These are phyloP conservation scores for Vanessa cardui DNA, from an alignment of 2,888 invertebrate genomes.

Conservation along the genomic window DNA sequence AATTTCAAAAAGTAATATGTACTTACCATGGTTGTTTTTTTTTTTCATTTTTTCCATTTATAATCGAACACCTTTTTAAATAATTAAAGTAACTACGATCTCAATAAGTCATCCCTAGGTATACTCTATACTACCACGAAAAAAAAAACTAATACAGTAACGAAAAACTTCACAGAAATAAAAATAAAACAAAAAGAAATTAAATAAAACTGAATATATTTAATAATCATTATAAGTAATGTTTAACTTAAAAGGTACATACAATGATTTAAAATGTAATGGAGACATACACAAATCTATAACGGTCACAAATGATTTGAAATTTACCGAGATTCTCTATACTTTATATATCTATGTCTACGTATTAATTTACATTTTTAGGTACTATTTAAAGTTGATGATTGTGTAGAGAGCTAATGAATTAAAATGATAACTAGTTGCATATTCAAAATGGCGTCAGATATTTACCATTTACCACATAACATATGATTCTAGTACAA, in stretches of 20 bases:
- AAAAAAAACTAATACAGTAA: slow-evolving; percentile 37
- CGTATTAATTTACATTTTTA: slow-evolving; percentile 50
- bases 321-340: slow-evolving; percentile 78
- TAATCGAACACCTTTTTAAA: slow-evolving; percentile 37
- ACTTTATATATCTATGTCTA: slow-evolving; percentile 49
- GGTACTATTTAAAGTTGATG: slow-evolving; percentile 39
- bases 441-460: slow-evolving; percentile 15
- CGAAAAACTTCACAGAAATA: slow-evolving; percentile 55
- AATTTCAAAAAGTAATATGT: slow-evolving; percentile 37
- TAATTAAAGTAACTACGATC: slow-evolving; percentile 32
- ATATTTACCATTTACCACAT: slow-evolving; percentile 10
- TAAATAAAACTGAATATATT: slow-evolving; percentile 83
- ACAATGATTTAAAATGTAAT: slow-evolving; percentile 60
- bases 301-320: slow-evolving; percentile 27
- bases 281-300: slow-evolving; percentile 57
- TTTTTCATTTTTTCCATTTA: slow-evolving; percentile 31
- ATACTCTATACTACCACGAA: slow-evolving; percentile 19
- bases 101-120: slow-evolving; percentile 23
- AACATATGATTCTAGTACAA: slow-evolving; percentile 1
- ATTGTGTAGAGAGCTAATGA: slow-evolving; percentile 44
- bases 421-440: slow-evolving; percentile 29
- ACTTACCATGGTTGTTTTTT: slow-evolving; percentile 42
- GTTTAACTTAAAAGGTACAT: slow-evolving; percentile 65
- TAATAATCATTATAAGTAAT: slow-evolving; percentile 75
- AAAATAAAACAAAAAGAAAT: slow-evolving; percentile 77